Evolutionary conservation across 1,140 invertebrate genomes (phyloP).

Genomic region (Triops cancriformis): DNA sequence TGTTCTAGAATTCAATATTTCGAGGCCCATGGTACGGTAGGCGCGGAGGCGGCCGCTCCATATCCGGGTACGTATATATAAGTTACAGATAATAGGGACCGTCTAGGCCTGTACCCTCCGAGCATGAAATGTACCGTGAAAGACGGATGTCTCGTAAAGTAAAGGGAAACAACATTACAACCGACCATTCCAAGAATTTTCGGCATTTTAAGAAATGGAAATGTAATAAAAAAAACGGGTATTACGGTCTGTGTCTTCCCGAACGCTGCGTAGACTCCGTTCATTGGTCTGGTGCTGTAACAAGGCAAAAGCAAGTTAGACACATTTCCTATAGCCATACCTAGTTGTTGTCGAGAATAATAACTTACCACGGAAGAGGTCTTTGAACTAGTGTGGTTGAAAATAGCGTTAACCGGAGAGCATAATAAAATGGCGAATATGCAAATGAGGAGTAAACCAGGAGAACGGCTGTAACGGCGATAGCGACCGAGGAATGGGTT

Average conservation of each 20-base stretch:
- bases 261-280: background rate
- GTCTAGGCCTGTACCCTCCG: too few species aligned
- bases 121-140: too few species aligned
- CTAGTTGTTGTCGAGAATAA: background rate
- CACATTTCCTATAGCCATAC: background rate
- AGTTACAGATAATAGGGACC: too few species aligned
- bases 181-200: background rate
- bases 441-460: background rate
- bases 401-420: background rate
- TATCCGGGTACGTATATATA: too few species aligned
- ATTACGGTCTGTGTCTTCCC: background rate
- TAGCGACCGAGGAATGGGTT: background rate
- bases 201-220: background rate
- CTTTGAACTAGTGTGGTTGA: background rate
- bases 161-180: too few species aligned
- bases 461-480: background rate
- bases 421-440: background rate
- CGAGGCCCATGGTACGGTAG: too few species aligned
- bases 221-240: background rate
- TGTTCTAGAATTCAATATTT: too few species aligned
- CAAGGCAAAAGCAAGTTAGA: background rate
- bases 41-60: too few species aligned
- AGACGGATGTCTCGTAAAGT: too few species aligned
- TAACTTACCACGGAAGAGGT: background rate
- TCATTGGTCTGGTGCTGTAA: background rate